Percentiles rank a stretch among this genome's conserved stretches.
Evolutionary conservation across 2,888 invertebrate genomes (phyloP).

Genomic region (Eutolmus rufibarbis): DNA sequence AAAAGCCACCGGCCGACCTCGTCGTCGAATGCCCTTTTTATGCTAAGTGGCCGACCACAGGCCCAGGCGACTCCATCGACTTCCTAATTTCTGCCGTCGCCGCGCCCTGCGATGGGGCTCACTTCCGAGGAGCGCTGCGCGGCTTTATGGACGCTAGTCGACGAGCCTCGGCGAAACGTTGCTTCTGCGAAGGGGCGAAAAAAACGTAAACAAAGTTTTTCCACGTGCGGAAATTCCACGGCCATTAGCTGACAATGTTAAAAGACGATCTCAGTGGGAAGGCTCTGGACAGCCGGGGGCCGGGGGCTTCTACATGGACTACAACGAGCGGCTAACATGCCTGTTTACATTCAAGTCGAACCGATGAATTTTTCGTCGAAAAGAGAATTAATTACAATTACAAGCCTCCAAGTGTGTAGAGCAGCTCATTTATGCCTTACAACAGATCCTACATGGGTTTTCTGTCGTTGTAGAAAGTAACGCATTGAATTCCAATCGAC

Average conservation of each 20-base stretch:
- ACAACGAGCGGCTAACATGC: not conserved
- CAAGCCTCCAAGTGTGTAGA: not conserved
- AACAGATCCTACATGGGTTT: not conserved
- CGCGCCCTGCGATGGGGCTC: not conserved
- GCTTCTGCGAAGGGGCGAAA: not conserved
- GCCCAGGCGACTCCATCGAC: not conserved
- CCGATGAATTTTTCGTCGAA: not conserved
- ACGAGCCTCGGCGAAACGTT: not conserved
- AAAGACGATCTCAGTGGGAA: not conserved
- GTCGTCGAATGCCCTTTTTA: not conserved
- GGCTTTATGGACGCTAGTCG: not conserved
- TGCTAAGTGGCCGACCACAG: not conserved
- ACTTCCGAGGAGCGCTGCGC: not conserved
- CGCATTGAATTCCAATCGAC: not conserved
- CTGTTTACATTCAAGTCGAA: not conserved
- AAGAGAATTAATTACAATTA: not conserved
- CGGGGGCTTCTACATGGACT: not conserved
- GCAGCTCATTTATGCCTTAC: not conserved
- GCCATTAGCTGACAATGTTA: not conserved
- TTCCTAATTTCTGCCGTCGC: not conserved
- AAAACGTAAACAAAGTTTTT: not conserved
- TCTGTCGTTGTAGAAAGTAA: not conserved
- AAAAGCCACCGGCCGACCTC: not conserved
- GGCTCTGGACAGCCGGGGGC: not conserved
- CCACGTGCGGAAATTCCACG: not conserved